These are phyloP conservation scores for Rhopalosiphum padi DNA, from an alignment of 1,140 invertebrate genomes.

Conservation along the genomic window DNA sequence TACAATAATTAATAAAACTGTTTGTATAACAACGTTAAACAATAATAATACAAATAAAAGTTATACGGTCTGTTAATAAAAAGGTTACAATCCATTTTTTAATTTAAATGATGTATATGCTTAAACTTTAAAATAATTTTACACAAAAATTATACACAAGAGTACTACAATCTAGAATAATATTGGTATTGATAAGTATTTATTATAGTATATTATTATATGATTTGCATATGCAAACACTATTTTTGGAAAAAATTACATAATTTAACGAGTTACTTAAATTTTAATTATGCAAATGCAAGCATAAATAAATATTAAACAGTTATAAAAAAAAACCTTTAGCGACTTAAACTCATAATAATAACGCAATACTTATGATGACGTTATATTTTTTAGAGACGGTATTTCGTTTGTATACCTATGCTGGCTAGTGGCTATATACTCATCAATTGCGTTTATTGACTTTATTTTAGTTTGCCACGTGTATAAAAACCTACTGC, in stretches of 20 bases:
- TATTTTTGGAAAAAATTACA: background rate
- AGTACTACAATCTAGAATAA: background rate
- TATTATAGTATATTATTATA: background rate
- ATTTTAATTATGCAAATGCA: background rate
- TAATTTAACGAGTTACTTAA: background rate
- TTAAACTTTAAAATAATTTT: background rate
- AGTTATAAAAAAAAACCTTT: background rate
- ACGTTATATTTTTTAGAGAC: background rate
- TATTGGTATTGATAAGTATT: background rate
- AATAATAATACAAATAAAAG: background rate
- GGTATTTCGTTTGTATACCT: background rate
- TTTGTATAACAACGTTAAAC: background rate
- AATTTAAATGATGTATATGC: background rate
- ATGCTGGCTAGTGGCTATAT: too few relatives aligned
- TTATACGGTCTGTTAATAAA: background rate
- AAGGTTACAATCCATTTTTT: background rate
- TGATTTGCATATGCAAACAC: background rate
- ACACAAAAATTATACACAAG: background rate
- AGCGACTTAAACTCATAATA: background rate
- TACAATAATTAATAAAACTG: background rate
- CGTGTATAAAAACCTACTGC: background rate
- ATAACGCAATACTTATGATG: slow-evolving; percentile 11
- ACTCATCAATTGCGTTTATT: slow-evolving; percentile 7
- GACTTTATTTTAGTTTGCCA: background rate
- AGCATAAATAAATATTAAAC: background rate